phyloP scores from a whole-genome alignment of 2,113 vertebrate genomes.

The Nothoprocta pentlandii region DNA sequence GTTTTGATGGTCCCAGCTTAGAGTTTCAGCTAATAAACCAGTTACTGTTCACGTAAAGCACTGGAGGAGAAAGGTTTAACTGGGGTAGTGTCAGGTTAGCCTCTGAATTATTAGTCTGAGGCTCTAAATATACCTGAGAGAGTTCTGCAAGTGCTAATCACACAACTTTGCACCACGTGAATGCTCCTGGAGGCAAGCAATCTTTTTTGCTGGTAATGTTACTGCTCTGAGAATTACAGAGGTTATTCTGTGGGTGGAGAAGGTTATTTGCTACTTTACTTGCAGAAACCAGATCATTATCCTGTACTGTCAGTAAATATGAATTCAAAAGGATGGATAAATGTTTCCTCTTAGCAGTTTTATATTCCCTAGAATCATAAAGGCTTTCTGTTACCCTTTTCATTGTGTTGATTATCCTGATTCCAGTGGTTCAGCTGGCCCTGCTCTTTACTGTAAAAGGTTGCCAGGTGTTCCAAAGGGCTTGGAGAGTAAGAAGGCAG shows the following conservation, averaged over 20 bases:
- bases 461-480: neutral
- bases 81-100: neutral
- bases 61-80: neutral
- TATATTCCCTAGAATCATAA: neutral
- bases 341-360: neutral
- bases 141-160: neutral
- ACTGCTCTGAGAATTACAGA: neutral
- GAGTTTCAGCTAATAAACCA: neutral
- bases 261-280: neutral
- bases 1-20: neutral
- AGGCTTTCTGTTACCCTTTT: neutral
- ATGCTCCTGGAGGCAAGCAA: neutral
- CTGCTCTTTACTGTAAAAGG: neutral
- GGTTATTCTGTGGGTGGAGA: neutral
- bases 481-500: neutral
- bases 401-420: neutral
- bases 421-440: neutral
- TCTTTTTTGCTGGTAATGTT: neutral
- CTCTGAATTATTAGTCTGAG: neutral
- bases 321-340: neutral
- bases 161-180: neutral
- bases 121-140: neutral
- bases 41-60: neutral
- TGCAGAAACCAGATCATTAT: constrained; percentile 9
- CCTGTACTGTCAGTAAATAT: neutral